These are phyloP conservation scores for Masnerella sp. DNA, from an alignment of 2,888 invertebrate species.

Conservation along the genomic window DNA sequence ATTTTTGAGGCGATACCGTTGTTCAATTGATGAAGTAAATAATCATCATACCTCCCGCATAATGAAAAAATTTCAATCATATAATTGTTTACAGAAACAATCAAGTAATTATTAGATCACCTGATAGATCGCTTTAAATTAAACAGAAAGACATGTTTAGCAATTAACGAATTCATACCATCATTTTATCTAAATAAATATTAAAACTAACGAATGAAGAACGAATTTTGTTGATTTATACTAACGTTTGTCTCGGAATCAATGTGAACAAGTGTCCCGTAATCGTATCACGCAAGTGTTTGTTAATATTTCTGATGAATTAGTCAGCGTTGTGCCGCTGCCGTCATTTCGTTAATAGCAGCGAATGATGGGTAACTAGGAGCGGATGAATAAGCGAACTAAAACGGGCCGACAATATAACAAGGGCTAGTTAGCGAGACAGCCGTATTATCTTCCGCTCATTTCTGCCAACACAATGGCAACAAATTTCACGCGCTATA, in stretches of 20 bases:
- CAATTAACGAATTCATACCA: too few relatives aligned
- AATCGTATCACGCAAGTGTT: slow-evolving; percentile 47
- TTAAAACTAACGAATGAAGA: slow-evolving; percentile 27
- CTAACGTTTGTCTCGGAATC: slow-evolving; percentile 30
- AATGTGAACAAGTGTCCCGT: slow-evolving; percentile 44
- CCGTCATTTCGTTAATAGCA: slow-evolving; percentile 58
- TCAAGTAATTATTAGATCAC: too few relatives aligned
- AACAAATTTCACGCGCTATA: slow-evolving; percentile 75
- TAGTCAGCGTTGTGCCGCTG: slow-evolving; percentile 45
- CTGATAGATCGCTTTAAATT: too few relatives aligned
- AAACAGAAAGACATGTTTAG: too few relatives aligned
- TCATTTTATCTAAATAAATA: too few relatives aligned
- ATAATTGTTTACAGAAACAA: too few relatives aligned
- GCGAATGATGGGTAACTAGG: slow-evolving; percentile 59
- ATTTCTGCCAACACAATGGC: slow-evolving; percentile 73
- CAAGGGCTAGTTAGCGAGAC: slow-evolving; percentile 76
- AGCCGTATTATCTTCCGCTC: slow-evolving; percentile 72
- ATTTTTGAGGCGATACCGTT: slow-evolving; percentile 6
- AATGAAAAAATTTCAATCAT: too few relatives aligned
- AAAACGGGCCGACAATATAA: slow-evolving; percentile 71
- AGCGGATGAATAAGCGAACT: slow-evolving; percentile 65
- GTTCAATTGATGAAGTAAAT: slow-evolving; percentile 13
- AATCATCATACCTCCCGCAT: too few relatives aligned
- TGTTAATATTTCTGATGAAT: slow-evolving; percentile 57
- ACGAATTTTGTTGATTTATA: slow-evolving; percentile 28